These are phyloP conservation scores for Microcebus murinus DNA, from an alignment of 2,113 vertebrate genomes.

Conservation along the genomic window DNA sequence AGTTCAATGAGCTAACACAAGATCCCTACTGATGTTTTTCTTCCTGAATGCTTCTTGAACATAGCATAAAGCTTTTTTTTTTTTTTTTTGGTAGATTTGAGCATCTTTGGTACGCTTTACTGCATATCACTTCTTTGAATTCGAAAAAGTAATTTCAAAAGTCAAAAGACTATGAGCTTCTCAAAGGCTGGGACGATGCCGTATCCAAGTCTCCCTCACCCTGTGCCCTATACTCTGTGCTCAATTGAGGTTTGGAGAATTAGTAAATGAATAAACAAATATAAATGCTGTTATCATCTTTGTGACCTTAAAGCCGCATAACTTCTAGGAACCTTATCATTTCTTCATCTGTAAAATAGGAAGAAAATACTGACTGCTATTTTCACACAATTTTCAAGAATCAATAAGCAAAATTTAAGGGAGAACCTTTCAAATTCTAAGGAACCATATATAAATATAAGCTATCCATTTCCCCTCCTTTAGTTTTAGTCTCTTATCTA, in stretches of 20 bases:
- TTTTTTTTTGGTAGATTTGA: not conserved
- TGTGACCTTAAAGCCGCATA: constrained; percentile 16
- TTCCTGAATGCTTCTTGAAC: constrained; percentile 36
- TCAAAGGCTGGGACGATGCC: not conserved
- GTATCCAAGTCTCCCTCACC: not conserved
- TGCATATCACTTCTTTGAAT: constrained; percentile 42
- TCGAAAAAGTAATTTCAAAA: constrained; percentile 18
- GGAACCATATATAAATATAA: not conserved
- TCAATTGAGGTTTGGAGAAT: constrained; percentile 10
- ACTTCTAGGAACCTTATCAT: constrained; percentile 37
- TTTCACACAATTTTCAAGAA: constrained; percentile 39
- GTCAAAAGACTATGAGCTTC: constrained; percentile 33
- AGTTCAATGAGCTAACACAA: not conserved
- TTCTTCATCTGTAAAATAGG: constrained; percentile 36
- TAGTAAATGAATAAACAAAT: constrained; percentile 26
- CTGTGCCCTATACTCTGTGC: not conserved
- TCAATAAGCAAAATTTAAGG: constrained; percentile 41
- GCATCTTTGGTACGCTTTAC: constrained; percentile 21
- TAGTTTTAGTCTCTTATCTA: constrained; percentile 20
- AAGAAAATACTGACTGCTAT: constrained; percentile 37
- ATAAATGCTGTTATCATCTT: constrained; percentile 27
- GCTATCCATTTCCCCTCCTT: not conserved
- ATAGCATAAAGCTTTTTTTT: not conserved
- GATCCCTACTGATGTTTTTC: not conserved
- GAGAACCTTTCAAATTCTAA: constrained; percentile 46